A percentile compares a stretch with the other conserved stretches of the same genome.
Evolutionary conservation across 2,113 vertebrate genomes (phyloP).

Genomic region (Ceyx melanurus): DNA sequence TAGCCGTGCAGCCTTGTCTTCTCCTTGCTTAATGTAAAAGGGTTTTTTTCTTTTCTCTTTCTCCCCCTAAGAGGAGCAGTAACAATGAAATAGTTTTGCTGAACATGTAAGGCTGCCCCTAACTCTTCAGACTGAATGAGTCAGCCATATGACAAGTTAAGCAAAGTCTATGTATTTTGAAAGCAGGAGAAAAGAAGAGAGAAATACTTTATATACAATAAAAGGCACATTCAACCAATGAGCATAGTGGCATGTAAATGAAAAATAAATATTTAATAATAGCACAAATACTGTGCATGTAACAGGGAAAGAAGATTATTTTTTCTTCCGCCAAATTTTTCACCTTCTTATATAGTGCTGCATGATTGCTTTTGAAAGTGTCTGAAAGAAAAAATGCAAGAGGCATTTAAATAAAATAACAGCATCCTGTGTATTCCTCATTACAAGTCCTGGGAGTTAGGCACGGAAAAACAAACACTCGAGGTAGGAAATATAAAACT

Average conservation of each 20-base stretch:
- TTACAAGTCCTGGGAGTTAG: background rate
- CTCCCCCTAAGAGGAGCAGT: fast-evolving
- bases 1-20: background rate
- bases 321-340: background rate
- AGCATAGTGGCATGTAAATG: background rate
- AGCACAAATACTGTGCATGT: background rate
- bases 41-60: fast-evolving
- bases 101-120: background rate
- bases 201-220: background rate
- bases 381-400: background rate
- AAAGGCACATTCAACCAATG: background rate
- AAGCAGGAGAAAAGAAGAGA: background rate
- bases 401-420: background rate
- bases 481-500: background rate
- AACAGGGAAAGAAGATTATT: background rate
- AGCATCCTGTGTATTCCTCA: background rate
- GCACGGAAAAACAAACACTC: background rate
- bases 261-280: background rate
- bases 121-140: background rate
- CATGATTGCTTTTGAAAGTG: background rate
- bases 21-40: background rate
- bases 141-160: background rate
- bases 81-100: background rate
- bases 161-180: background rate
- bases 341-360: background rate